phyloP scores from a whole-genome alignment of 2,113 vertebrate species.

The Pachypanchax playfairii region DNA sequence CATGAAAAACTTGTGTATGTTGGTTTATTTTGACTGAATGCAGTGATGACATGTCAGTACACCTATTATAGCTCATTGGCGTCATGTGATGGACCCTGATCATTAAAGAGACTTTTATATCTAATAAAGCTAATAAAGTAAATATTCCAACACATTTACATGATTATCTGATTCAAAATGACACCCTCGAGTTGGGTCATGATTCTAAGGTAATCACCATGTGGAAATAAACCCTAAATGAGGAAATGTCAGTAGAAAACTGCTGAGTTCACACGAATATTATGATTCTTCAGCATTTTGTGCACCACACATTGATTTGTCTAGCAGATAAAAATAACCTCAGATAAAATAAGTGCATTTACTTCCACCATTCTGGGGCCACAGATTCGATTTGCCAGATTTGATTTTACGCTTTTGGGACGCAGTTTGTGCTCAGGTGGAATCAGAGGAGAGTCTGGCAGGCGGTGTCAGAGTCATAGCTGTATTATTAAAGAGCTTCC shows the following conservation, averaged over 20 bases:
- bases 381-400: background rate
- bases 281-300: background rate
- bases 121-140: too few species aligned
- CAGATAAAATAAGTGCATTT: background rate
- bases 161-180: too few species aligned
- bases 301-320: background rate
- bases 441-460: slow-evolving; percentile 21
- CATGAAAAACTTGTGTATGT: too few species aligned
- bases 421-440: slow-evolving; percentile 20
- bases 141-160: too few species aligned
- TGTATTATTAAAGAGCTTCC: slow-evolving; percentile 36
- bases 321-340: background rate
- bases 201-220: too few species aligned
- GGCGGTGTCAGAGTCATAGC: slow-evolving; percentile 25
- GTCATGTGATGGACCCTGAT: too few species aligned
- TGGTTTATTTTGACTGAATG: too few species aligned
- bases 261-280: background rate
- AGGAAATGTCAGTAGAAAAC: background rate
- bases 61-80: too few species aligned
- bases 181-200: too few species aligned
- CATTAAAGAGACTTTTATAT: too few species aligned
- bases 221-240: background rate
- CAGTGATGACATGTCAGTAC: too few species aligned
- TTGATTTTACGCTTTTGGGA: background rate
- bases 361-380: background rate